phyloP scores from a whole-genome alignment of 2,797 vertebrate species.

The Nasua narica region DNA sequence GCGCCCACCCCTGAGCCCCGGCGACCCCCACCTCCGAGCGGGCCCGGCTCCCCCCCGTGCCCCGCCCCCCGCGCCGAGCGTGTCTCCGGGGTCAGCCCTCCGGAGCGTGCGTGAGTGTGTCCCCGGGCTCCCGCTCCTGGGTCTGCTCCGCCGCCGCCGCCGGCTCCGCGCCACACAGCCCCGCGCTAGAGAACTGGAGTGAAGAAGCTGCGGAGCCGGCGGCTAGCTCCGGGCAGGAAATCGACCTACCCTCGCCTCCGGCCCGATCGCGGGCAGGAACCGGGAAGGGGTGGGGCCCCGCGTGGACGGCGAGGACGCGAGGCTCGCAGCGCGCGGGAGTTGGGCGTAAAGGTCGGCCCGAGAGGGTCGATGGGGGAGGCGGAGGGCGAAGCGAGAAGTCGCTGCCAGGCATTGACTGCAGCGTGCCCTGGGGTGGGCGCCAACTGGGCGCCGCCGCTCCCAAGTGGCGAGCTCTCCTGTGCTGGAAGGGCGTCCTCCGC shows the following conservation, averaged over 20 bases:
- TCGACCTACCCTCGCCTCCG: slow-evolving; percentile 60
- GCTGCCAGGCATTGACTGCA: not conserved
- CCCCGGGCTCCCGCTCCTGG: slow-evolving; percentile 15
- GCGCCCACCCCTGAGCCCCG: not conserved
- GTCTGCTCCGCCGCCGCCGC: slow-evolving; percentile 69
- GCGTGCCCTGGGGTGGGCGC: not conserved
- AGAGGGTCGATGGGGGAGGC: not conserved
- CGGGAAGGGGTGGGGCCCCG: slow-evolving; percentile 37
- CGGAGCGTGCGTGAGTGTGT: not conserved
- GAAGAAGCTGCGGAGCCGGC: slow-evolving; percentile 38
- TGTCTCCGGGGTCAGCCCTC: not conserved
- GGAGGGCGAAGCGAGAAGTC: not conserved
- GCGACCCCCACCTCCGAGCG: not conserved
- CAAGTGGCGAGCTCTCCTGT: slow-evolving; percentile 12
- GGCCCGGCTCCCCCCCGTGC: slow-evolving; percentile 6
- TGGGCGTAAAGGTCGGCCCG: slow-evolving; percentile 19
- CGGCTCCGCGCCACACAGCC: slow-evolving; percentile 66
- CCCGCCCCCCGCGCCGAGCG: not conserved
- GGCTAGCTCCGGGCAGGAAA: slow-evolving; percentile 64
- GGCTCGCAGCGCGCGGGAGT: not conserved
- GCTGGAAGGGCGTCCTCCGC: not conserved
- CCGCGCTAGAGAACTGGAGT: slow-evolving; percentile 67
- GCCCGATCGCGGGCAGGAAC: not conserved
- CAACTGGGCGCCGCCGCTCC: slow-evolving; percentile 30
- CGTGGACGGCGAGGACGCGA: not conserved